Evolutionary conservation across 1,140 invertebrate species (phyloP), one percentile per base, ranked within the genome.

Genomic region (Hycleus phaleratus): DNA sequence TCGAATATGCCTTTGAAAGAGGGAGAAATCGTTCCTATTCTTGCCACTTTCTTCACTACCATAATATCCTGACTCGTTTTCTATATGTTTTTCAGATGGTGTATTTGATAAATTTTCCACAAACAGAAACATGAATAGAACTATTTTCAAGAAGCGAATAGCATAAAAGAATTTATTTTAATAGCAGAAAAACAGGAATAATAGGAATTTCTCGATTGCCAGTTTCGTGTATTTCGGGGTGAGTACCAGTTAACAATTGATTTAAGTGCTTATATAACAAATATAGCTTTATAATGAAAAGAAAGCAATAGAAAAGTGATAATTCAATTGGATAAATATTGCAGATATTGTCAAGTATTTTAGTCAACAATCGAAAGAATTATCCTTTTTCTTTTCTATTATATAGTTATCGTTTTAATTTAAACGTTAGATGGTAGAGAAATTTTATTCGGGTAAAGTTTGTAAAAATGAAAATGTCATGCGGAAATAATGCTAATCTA

Each of bases 401-500:
- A 32, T 32, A 32, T 32, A 32, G 32, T 32, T 32, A 18, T 7
- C 32, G 32, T 32, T 32, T 32, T 32, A 32, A 32, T 11, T n/a
- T 26, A 43, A 40, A 10, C 25, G 6, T 6, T 38, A 18, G 44
- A 2, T 25, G 38, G 39, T 38, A 26, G 49, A 9, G 9, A 9
- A 40, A 25, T 12, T 38, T n/a, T 11, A 5, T 12, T 38, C 8
- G 25, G 49, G 26, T 44, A 51, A 40, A 38, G 25, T 38, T 10
- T 10, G 26, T 10, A 51, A 52, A 46, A 54, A 25, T 46, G 47
- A 58, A 49, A 59, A 59, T 51, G 61, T 69, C 62, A 67, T 66
- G 68, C 67, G 69, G 69, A 70, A 69, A 65, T 70, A 66, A 71
- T 66, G 65, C 67, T 71, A 70, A 72, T 66, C 56, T 57, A 64